These are phyloP conservation scores for Cyphomyrus discorhynchus DNA, from an alignment of 2,113 vertebrate species.

Conservation along the genomic window DNA sequence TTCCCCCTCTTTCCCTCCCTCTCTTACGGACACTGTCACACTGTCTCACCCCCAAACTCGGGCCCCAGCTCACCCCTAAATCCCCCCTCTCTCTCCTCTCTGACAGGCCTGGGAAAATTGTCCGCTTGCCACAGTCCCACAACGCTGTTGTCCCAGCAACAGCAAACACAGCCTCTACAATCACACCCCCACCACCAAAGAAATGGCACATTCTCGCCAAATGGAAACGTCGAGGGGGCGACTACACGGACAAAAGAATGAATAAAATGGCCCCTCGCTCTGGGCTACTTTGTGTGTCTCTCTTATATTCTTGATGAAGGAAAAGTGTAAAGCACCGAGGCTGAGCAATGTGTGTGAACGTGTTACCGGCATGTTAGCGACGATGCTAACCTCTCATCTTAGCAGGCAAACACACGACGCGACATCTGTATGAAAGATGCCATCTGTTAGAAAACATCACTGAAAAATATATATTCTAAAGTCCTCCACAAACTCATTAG, in stretches of 20 bases:
- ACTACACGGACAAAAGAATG: constrained; percentile 25
- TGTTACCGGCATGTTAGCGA: background rate
- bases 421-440: background rate
- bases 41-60: background rate
- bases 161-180: constrained; percentile 30
- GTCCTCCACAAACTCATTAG: background rate
- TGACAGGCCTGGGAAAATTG: constrained; percentile 51
- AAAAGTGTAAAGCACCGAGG: background rate
- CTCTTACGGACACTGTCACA: background rate
- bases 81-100: constrained; percentile 22
- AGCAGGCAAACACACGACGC: background rate
- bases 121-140: constrained; percentile 33
- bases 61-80: constrained; percentile 22
- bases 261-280: constrained; percentile 27
- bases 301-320: background rate
- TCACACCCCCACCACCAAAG: constrained; percentile 36
- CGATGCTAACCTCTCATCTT: background rate
- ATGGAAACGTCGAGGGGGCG: constrained; percentile 18
- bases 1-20: background rate
- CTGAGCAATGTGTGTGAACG: background rate
- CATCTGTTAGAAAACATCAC: background rate
- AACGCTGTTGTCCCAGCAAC: constrained; percentile 43
- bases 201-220: constrained; percentile 30
- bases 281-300: constrained; percentile 5
- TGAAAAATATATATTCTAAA: background rate